These are phyloP conservation scores for Nomada ruficornis DNA, from an alignment of 2,888 invertebrate genomes.

Conservation along the genomic window DNA sequence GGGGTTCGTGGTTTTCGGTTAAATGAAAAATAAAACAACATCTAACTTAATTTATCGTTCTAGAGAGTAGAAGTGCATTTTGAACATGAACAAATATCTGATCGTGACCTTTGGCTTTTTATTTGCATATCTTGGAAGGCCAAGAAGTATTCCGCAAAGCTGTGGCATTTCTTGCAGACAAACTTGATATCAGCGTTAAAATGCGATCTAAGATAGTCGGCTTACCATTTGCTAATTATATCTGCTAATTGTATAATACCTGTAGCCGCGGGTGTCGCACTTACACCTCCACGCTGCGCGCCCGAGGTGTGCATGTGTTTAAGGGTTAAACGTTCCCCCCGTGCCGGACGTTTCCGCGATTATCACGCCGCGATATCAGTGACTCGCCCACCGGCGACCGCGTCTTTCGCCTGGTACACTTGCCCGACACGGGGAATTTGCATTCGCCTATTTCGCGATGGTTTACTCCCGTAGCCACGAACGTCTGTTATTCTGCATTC, in stretches of 20 bases:
- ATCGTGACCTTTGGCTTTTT: no score
- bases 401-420: neutral
- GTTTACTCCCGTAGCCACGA: neutral
- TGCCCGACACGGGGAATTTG: slow-evolving; percentile 16
- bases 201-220: slow-evolving; percentile 54
- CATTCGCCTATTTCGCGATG: slow-evolving; percentile 6
- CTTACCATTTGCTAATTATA: slow-evolving; percentile 60
- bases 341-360: slow-evolving; percentile 73
- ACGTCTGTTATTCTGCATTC: neutral
- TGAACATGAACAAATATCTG: no score
- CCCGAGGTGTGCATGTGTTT: slow-evolving; percentile 34
- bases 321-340: slow-evolving; percentile 55
- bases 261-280: slow-evolving; percentile 7
- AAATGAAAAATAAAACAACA: no score
- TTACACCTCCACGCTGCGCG: neutral
- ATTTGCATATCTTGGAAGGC: no score
- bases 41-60: no score
- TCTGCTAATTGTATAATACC: slow-evolving; percentile 64
- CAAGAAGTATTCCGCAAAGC: no score
- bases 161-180: neutral
- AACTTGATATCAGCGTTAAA: slow-evolving; percentile 2
- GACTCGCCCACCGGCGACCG: slow-evolving; percentile 37
- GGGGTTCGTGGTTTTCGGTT: no score
- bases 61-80: no score
- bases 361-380: slow-evolving; percentile 74